A percentile compares a stretch with the other conserved stretches of the same genome.
Evolutionary conservation across 2,113 vertebrate species (phyloP).

Genomic region (Callospermophilus lateralis): DNA sequence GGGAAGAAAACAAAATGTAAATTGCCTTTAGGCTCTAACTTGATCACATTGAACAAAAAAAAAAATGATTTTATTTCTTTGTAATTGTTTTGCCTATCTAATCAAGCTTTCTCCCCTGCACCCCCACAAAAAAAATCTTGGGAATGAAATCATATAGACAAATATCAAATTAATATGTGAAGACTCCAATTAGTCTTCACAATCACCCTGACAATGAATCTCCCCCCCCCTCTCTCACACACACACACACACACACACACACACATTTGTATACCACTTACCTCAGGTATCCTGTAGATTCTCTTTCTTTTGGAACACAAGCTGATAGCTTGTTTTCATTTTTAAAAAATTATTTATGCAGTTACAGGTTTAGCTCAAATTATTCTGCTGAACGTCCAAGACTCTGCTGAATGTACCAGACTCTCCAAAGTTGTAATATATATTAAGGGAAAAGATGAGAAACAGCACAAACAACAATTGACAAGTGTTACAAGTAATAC

Average conservation of each 20-base stretch:
- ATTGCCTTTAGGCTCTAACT: neutral
- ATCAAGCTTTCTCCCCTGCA: slow-evolving; percentile 28
- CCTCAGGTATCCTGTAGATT: neutral
- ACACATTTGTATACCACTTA: neutral
- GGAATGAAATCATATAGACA: neutral
- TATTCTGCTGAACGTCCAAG: neutral
- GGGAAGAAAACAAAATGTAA: neutral
- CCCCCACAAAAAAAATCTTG: neutral
- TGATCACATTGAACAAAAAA: neutral
- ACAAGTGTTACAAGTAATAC: neutral
- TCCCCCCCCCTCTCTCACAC: too few relatives aligned
- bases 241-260: too few relatives aligned
- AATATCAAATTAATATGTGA: neutral
- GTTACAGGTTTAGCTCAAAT: neutral
- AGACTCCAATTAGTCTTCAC: neutral
- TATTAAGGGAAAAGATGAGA: neutral
- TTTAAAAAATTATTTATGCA: neutral
- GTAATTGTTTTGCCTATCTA: neutral
- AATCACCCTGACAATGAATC: neutral
- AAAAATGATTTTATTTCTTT: slow-evolving; percentile 22
- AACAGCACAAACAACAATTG: neutral
- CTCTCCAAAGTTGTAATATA: neutral
- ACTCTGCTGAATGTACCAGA: neutral
- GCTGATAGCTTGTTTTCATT: neutral
- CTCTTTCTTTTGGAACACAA: slow-evolving; percentile 32